phyloP scores from a whole-genome alignment of 2,113 vertebrate species.

The Mirounga angustirostris region DNA sequence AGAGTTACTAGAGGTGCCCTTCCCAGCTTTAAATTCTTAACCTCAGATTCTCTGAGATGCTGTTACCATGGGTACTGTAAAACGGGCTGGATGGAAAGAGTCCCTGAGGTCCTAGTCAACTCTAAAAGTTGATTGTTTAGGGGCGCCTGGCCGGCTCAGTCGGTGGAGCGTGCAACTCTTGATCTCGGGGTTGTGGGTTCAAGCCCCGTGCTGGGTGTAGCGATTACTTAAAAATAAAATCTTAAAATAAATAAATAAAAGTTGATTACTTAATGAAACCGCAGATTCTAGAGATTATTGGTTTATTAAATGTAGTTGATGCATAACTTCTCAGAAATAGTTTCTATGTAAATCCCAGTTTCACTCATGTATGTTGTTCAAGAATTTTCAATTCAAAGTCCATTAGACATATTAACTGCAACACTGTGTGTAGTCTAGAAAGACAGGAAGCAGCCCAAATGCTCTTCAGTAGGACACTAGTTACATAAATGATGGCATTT shows the following conservation, averaged over 20 bases:
- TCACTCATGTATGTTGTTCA: background rate
- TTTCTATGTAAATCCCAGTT: conserved; percentile 14
- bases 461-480: background rate
- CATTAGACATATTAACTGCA: background rate
- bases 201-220: background rate
- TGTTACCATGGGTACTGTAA: background rate
- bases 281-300: conserved; percentile 4
- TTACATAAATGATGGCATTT: background rate
- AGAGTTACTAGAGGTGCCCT: background rate
- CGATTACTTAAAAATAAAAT: background rate
- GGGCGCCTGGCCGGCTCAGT: background rate
- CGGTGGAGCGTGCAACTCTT: background rate
- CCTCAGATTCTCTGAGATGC: background rate
- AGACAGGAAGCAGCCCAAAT: background rate
- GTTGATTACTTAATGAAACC: background rate
- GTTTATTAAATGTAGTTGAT: conserved; percentile 8
- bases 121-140: background rate
- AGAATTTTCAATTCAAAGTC: conserved; percentile 35
- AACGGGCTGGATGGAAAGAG: background rate
- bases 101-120: background rate
- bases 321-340: conserved; percentile 11
- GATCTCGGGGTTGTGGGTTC: background rate
- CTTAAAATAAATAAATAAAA: background rate
- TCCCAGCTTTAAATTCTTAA: conserved; percentile 16
- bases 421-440: background rate